A percentile compares a stretch with the other conserved stretches of the same genome.
phyloP scores from a whole-genome alignment of 2,888 invertebrate genomes.

The Drosophila mercatorum region DNA sequence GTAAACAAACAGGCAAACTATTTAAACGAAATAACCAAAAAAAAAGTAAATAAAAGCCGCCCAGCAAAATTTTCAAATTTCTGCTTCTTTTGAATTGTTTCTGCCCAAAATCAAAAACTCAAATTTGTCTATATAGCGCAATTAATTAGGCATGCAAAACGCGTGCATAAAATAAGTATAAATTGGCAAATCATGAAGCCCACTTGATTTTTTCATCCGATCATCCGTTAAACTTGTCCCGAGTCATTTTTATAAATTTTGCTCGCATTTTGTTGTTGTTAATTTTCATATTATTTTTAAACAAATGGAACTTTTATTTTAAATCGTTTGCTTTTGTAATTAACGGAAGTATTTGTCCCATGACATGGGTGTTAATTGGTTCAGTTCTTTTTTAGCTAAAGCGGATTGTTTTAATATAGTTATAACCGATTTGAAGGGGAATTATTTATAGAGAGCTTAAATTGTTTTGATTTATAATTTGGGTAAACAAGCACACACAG shows the following conservation, averaged over 20 bases:
- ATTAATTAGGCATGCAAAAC: conserved; percentile 63
- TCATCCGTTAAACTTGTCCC: conserved; percentile 22
- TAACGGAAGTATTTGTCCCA: conserved; percentile 12
- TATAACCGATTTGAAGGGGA: background rate
- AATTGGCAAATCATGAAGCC: conserved; percentile 39
- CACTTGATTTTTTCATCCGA: conserved; percentile 4
- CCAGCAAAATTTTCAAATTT: background rate
- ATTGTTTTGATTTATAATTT: background rate
- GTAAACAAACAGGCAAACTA: conserved; percentile 18
- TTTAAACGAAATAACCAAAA: conserved; percentile 1
- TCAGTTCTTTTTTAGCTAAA: background rate
- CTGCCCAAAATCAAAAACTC: conserved; percentile 16
- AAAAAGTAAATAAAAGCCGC: conserved; percentile 8
- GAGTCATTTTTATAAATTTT: background rate
- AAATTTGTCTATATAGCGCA: conserved; percentile 1
- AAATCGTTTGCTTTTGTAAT: conserved; percentile 21
- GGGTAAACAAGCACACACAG: background rate
- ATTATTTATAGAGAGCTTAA: background rate
- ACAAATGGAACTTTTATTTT: background rate
- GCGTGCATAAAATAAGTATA: conserved; percentile 72
- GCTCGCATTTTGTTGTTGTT: background rate
- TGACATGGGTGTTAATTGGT: conserved; percentile 11
- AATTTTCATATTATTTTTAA: background rate
- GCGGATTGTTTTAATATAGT: background rate
- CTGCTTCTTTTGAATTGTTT: background rate